These are phyloP conservation scores for Montipora foliosa DNA, from an alignment of 64 coral and sea anemone species.

Conservation along the genomic window DNA sequence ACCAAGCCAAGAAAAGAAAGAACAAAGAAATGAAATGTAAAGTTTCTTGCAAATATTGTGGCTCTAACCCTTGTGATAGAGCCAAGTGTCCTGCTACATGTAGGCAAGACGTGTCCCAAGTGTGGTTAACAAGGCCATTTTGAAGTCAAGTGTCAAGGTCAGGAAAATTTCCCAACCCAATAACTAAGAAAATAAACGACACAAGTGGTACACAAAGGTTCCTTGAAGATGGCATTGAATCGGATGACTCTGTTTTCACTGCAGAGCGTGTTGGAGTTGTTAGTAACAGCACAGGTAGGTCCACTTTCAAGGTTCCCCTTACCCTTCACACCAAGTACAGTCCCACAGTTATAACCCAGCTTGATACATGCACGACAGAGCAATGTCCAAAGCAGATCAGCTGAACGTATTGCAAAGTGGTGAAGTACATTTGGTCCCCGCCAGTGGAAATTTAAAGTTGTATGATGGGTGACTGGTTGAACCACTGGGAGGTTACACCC, in stretches of 20 bases:
- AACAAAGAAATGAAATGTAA: neutral
- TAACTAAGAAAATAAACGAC: neutral
- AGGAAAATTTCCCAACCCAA: neutral
- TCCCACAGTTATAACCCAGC: neutral
- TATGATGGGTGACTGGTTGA: conserved; percentile 9
- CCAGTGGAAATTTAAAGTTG: neutral
- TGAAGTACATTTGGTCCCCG: neutral
- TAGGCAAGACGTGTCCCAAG: neutral
- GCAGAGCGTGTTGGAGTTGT: conserved; percentile 30
- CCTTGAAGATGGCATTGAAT: neutral
- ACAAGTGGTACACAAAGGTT: neutral
- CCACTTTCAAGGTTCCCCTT: conserved; percentile 1
- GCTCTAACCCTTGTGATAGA: neutral
- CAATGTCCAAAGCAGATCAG: neutral
- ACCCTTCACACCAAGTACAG: neutral
- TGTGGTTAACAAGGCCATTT: conserved; percentile 8
- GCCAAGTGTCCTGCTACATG: neutral
- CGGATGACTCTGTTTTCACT: neutral
- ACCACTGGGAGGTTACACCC: neutral
- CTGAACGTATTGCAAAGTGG: neutral
- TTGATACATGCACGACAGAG: neutral
- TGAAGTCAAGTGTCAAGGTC: neutral
- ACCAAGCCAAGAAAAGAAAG: neutral
- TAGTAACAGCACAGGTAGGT: neutral
- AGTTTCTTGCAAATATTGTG: conserved; percentile 2